phyloP scores from a whole-genome alignment of 2,113 vertebrate species.

The Sturnus vulgaris region DNA sequence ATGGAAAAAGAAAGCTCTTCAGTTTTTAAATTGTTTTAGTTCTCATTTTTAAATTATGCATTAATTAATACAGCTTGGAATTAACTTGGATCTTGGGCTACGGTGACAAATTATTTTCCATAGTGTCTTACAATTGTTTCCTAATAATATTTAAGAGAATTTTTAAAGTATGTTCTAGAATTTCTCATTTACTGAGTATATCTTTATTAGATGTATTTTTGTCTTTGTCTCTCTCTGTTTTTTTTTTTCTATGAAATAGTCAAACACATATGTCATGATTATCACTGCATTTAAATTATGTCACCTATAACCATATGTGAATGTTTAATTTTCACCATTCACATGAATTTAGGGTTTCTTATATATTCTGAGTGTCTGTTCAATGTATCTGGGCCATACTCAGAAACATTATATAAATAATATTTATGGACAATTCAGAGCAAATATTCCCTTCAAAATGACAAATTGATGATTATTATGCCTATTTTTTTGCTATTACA shows the following conservation, averaged over 20 bases:
- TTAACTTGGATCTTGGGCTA: not conserved
- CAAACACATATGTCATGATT: not conserved
- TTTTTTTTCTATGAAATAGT: not conserved
- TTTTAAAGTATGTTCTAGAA: not conserved
- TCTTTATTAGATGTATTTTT: not conserved
- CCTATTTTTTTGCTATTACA: not conserved
- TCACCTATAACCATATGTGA: not conserved
- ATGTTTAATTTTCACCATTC: not conserved
- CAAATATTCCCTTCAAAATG: not conserved
- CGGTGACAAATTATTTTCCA: not conserved
- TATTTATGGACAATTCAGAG: not conserved
- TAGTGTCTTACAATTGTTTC: not conserved
- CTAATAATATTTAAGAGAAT: not conserved
- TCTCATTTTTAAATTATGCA: not conserved
- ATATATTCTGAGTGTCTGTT: not conserved
- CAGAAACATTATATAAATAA: not conserved
- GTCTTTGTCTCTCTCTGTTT: rapidly evolving
- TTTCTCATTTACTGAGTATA: not conserved
- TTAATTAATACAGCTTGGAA: not conserved
- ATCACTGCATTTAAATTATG: not conserved
- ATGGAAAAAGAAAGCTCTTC: not conserved
- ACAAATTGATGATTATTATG: not conserved
- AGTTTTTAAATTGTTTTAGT: not conserved
- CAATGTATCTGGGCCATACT: not conserved
- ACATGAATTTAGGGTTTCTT: not conserved